Conservation (phyloP, 2,797 vertebrate species). For the Oreochromis grahami region DNA sequence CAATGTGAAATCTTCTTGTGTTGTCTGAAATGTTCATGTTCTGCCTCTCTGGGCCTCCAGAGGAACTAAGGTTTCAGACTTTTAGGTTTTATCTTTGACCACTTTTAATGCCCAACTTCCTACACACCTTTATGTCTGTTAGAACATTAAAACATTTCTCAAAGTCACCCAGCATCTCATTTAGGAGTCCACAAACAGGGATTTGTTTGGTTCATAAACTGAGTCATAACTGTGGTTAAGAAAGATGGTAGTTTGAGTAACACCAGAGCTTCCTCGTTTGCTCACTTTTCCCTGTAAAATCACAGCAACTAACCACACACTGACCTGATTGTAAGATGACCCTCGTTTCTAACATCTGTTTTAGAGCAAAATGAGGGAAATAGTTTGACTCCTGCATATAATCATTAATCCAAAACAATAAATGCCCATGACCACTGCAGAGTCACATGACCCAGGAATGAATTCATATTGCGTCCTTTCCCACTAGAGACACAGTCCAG, state of each 20-base stretch:
- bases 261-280: background rate
- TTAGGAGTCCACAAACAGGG: background rate
- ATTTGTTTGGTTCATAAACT: background rate
- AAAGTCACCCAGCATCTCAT: background rate
- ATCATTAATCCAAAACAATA: background rate
- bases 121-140: background rate
- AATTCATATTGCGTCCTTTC: background rate
- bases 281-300: background rate
- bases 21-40: background rate
- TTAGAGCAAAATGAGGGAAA: background rate
- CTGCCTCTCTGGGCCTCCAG: background rate
- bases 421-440: background rate
- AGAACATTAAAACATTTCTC: background rate
- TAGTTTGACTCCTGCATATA: background rate
- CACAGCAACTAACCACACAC: background rate
- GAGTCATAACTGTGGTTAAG: background rate
- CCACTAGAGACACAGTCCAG: background rate
- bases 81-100: background rate
- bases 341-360: background rate
- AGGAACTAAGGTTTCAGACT: background rate
- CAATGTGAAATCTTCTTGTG: background rate
- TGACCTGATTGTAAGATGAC: background rate
- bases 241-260: background rate
- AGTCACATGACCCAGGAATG: background rate
- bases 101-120: background rate